Evolutionary conservation across 1,140 invertebrate genomes (phyloP).

Genomic region (Nilaparvata lugens): DNA sequence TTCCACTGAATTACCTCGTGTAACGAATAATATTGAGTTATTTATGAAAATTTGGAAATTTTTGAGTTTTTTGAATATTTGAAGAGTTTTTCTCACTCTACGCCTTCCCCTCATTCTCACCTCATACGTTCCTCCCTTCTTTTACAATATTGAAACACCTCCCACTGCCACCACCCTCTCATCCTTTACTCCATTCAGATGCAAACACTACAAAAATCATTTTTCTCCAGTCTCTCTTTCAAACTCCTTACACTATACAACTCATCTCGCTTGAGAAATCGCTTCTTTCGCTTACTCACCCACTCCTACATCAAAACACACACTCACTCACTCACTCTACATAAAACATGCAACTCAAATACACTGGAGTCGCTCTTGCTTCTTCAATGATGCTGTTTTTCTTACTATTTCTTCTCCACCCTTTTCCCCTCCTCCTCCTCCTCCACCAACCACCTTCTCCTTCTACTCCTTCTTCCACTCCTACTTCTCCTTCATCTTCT

Average conservation of each 20-base stretch:
- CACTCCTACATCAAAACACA: not conserved
- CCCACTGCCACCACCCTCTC: too few species aligned
- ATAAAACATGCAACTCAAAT: not conserved
- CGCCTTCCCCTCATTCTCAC: too few species aligned
- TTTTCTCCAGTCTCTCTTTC: not conserved
- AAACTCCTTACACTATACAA: not conserved
- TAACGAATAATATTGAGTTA: too few species aligned
- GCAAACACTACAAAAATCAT: not conserved
- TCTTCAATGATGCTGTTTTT: not conserved
- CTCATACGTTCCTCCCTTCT: too few species aligned
- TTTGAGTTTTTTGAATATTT: too few species aligned
- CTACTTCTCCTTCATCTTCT: not conserved
- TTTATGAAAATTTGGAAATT: too few species aligned
- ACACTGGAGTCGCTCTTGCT: not conserved
- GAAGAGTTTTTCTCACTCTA: too few species aligned
- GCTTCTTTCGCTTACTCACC: not conserved
- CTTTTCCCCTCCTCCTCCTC: not conserved
- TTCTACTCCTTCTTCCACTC: not conserved
- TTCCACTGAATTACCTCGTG: too few species aligned
- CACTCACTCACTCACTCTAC: not conserved
- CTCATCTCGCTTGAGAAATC: not conserved
- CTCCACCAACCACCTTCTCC: not conserved
- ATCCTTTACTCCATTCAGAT: too few species aligned
- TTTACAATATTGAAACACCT: too few species aligned
- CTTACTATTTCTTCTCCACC: not conserved